A percentile compares a stretch with the other conserved stretches of the same genome.
phyloP scores from a whole-genome alignment of 2,113 vertebrate genomes.

The Lepus timidus region DNA sequence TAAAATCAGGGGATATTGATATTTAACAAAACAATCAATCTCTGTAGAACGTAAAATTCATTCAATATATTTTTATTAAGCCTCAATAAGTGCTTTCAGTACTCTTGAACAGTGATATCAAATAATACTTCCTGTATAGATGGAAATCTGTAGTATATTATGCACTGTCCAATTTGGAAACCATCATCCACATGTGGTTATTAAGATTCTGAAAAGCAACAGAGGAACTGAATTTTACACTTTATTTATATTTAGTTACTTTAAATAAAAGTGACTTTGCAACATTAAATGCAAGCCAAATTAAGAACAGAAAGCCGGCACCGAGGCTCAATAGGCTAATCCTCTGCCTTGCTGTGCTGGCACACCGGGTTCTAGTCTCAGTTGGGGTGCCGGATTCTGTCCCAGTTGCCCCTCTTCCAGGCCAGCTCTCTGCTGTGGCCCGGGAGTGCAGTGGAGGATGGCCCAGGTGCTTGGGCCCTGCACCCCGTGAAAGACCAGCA shows the following conservation, averaged over 20 bases:
- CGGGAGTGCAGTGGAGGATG: no score
- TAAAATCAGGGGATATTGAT: not conserved
- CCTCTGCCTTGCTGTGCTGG: no score
- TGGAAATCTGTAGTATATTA: not conserved
- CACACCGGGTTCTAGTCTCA: no score
- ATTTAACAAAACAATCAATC: not conserved
- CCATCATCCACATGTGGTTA: not conserved
- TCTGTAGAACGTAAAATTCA: not conserved
- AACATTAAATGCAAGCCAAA: not conserved
- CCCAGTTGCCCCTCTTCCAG: no score
- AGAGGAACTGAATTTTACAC: not conserved
- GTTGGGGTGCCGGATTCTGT: no score
- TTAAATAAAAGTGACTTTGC: not conserved
- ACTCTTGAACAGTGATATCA: not conserved
- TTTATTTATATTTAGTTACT: not conserved
- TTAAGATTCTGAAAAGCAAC: not conserved
- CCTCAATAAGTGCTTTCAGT: not conserved
- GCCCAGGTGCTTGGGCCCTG: no score
- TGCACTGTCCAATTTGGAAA: not conserved
- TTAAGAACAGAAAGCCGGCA: not conserved
- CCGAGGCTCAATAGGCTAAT: no score
- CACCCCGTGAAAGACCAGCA: no score
- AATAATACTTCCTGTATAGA: not conserved
- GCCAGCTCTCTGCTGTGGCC: no score
- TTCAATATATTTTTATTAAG: not conserved